Evolutionary conservation across 2,888 invertebrate species (phyloP).

Genomic region (Xanthia icteritia): DNA sequence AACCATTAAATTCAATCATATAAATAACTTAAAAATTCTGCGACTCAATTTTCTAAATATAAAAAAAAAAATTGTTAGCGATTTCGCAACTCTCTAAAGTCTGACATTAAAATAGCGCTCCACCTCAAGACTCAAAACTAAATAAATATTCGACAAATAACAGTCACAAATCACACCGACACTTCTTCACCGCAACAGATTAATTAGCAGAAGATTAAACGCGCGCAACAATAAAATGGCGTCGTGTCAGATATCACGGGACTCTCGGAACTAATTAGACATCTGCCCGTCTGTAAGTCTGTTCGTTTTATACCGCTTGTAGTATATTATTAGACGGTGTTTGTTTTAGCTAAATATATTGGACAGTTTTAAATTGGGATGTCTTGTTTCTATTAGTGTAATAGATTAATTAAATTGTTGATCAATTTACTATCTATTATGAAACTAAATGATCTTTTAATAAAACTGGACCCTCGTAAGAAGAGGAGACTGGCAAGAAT

Average conservation of each 20-base stretch:
- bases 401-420: slow-evolving; percentile 35
- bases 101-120: slow-evolving; percentile 2
- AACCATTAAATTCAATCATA: neutral
- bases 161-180: slow-evolving; percentile 46
- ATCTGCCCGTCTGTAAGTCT: slow-evolving; percentile 61
- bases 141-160: slow-evolving; percentile 38
- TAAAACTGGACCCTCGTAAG: neutral
- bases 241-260: slow-evolving; percentile 62
- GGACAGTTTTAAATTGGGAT: slow-evolving; percentile 38
- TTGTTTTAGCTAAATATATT: slow-evolving; percentile 37
- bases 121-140: slow-evolving; percentile 16
- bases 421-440: neutral
- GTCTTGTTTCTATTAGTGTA: slow-evolving; percentile 34
- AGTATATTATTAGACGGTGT: slow-evolving; percentile 57
- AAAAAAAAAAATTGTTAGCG: neutral
- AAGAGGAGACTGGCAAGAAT: neutral
- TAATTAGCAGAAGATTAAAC: slow-evolving; percentile 64
- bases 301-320: slow-evolving; percentile 43
- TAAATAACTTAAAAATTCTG: neutral
- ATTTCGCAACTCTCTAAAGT: slow-evolving; percentile 2
- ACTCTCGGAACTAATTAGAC: slow-evolving; percentile 67
- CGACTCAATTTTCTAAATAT: neutral
- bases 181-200: slow-evolving; percentile 50
- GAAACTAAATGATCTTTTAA: too few species aligned
- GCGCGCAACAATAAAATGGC: slow-evolving; percentile 50